phyloP scores from a whole-genome alignment of 2,113 vertebrate genomes.

The Oreochromis aureus region DNA sequence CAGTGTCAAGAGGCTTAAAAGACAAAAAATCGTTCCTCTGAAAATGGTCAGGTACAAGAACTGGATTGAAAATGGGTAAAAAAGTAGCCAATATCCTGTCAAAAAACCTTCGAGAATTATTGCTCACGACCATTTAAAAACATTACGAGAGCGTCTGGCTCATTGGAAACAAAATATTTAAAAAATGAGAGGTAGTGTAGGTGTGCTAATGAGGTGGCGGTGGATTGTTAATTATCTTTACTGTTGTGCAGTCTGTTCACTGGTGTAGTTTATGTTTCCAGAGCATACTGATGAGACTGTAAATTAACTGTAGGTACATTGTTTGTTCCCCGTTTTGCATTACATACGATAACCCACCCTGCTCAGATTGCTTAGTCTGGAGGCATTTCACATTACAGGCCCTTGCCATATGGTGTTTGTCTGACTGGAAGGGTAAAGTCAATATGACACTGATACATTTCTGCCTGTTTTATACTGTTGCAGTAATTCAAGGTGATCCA shows the following conservation, averaged over 20 bases:
- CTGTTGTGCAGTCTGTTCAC: neutral
- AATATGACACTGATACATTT: neutral
- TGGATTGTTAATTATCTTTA: neutral
- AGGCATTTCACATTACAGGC: slow-evolving; percentile 27
- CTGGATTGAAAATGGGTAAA: neutral
- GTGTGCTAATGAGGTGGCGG: neutral
- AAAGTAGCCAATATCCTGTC: neutral
- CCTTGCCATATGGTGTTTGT: slow-evolving; percentile 46
- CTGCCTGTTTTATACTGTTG: neutral
- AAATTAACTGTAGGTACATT: neutral
- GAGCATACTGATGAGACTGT: neutral
- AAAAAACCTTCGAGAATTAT: neutral
- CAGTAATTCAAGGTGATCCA: slow-evolving; percentile 13
- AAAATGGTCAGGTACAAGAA: neutral
- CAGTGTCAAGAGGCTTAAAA: neutral
- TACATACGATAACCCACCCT: neutral
- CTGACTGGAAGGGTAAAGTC: neutral
- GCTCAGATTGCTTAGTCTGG: slow-evolving; percentile 6
- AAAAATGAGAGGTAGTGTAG: neutral
- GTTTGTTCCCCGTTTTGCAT: neutral
- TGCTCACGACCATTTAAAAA: neutral
- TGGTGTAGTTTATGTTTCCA: neutral
- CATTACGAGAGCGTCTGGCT: neutral
- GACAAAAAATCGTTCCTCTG: neutral
- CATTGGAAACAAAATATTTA: neutral